Evolutionary conservation across 2,888 invertebrate species (phyloP).

Genomic region (Biston stratarius): DNA sequence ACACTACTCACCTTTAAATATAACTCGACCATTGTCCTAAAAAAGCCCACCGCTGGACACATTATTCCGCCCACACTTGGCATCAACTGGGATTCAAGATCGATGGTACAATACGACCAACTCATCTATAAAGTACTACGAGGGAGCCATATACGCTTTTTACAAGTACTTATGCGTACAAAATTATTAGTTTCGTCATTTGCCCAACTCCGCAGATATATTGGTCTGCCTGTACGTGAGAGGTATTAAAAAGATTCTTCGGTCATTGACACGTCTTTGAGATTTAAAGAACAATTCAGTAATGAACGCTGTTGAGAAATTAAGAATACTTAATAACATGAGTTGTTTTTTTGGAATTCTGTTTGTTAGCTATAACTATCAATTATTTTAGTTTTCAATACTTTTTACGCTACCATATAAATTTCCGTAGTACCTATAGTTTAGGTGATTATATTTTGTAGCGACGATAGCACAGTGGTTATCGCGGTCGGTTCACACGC

Average conservation of each 20-base stretch:
- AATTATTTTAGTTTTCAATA: too few species aligned
- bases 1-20: constrained; percentile 7
- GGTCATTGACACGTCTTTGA: constrained; percentile 15
- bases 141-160: background rate
- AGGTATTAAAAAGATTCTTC: constrained; percentile 14
- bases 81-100: constrained; percentile 25
- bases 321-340: constrained; percentile 1
- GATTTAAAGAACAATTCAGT: constrained; percentile 12
- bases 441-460: too few species aligned
- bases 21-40: constrained; percentile 33
- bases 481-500: too few species aligned
- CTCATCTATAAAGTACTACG: background rate
- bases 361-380: too few species aligned
- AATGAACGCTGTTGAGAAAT: constrained; percentile 4
- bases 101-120: background rate
- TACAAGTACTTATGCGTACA: background rate
- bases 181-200: background rate
- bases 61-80: constrained; percentile 39
- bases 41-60: constrained; percentile 29
- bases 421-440: too few species aligned
- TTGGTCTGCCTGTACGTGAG: background rate
- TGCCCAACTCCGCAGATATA: background rate
- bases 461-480: too few species aligned
- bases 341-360: too few species aligned
- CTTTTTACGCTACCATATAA: too few species aligned